These are phyloP conservation scores for Liasis olivaceus DNA, from an alignment of 2,797 vertebrate genomes.

Conservation along the genomic window DNA sequence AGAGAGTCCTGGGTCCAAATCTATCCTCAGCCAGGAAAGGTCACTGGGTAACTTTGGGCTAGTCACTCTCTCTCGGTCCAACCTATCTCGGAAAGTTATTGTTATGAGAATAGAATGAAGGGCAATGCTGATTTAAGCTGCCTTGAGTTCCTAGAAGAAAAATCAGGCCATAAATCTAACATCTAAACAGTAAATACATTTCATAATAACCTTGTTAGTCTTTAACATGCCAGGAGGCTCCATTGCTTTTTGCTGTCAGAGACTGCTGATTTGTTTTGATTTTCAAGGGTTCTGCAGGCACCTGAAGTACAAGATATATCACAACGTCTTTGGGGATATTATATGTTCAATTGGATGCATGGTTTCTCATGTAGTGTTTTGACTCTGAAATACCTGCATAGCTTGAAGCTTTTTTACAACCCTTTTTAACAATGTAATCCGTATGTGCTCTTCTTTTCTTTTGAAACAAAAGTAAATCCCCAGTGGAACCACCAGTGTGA, in stretches of 20 bases:
- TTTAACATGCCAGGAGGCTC: not conserved
- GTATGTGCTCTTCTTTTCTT: not conserved
- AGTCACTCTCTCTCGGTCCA: not conserved
- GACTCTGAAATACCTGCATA: not conserved
- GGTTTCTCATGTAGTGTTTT: not conserved
- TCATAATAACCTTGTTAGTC: not conserved
- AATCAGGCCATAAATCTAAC: not conserved
- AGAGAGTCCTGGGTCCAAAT: not conserved
- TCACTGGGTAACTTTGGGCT: not conserved
- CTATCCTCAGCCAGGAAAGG: not conserved
- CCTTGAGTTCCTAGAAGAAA: not conserved
- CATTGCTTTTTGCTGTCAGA: not conserved
- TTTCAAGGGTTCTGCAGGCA: not conserved
- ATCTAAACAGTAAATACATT: not conserved
- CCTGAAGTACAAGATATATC: not conserved
- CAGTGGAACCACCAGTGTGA: not conserved
- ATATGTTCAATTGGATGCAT: not conserved
- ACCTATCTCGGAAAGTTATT: not conserved
- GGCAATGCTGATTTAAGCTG: not conserved
- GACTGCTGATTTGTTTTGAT: conserved; percentile 1
- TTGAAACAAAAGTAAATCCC: not conserved
- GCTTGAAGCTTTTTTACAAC: not conserved
- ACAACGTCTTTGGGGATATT: not conserved
- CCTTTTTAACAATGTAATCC: not conserved
- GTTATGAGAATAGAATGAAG: not conserved